A percentile compares a stretch with the other conserved stretches of the same genome.
Evolutionary conservation across 2,888 invertebrate genomes (phyloP).

Genomic region (Mallateleia sp.): DNA sequence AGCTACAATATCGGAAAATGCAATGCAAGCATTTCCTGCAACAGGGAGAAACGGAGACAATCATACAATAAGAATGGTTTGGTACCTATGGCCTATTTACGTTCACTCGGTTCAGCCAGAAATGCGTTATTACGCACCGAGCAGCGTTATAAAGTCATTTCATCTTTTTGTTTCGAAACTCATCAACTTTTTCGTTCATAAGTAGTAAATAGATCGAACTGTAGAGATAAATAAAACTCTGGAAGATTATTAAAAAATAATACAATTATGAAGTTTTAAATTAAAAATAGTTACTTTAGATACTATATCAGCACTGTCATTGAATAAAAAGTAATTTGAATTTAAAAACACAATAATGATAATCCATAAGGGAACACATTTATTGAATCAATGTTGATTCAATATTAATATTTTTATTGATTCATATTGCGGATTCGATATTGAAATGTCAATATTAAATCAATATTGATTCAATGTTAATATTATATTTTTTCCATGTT

Average conservation of each 20-base stretch:
- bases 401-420: no score
- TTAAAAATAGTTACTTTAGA: no score
- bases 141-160: constrained; percentile 65
- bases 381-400: no score
- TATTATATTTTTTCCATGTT: no score
- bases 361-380: no score
- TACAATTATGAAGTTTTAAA: no score
- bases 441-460: no score
- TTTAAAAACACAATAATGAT: no score
- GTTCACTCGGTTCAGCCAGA: constrained; percentile 86
- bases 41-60: constrained; percentile 85
- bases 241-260: neutral
- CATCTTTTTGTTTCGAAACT: constrained; percentile 58
- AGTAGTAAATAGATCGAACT: neutral
- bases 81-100: constrained; percentile 87
- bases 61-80: constrained; percentile 85
- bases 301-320: no score
- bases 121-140: constrained; percentile 86
- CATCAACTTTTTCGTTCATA: constrained; percentile 46
- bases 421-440: no score
- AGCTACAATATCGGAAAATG: constrained; percentile 87
- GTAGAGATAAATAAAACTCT: neutral
- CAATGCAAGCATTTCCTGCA: constrained; percentile 87
- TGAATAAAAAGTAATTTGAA: no score
- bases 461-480: no score